Percentiles rank a stretch among this genome's conserved stretches.
These are phyloP conservation scores for Stenopsyche tienmushanensis DNA, from an alignment of 1,140 invertebrate genomes.

Conservation along the genomic window DNA sequence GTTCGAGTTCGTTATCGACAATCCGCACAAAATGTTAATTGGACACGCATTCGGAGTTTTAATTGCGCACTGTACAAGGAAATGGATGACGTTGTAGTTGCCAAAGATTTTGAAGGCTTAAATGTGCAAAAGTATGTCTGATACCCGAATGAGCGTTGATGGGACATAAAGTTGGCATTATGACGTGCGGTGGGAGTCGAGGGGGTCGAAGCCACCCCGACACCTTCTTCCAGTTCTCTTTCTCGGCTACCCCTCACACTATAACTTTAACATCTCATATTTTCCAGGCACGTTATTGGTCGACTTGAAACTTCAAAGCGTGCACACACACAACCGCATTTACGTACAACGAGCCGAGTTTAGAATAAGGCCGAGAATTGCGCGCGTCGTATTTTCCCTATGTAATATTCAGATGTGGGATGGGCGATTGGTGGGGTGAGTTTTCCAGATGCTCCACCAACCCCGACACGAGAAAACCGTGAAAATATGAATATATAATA, in stretches of 20 bases:
- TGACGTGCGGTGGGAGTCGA: background rate
- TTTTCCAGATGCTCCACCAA: background rate
- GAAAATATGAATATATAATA: slow-evolving; percentile 41
- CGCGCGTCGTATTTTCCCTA: slow-evolving; percentile 35
- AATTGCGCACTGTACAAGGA: too few relatives aligned
- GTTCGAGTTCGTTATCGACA: too few relatives aligned
- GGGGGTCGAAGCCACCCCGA: background rate
- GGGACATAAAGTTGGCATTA: too few relatives aligned
- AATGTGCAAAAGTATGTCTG: too few relatives aligned
- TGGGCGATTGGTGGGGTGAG: background rate
- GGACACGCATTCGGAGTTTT: too few relatives aligned
- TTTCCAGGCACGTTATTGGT: slow-evolving; percentile 41
- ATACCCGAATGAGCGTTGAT: too few relatives aligned
- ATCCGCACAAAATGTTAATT: too few relatives aligned
- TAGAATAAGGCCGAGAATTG: too few relatives aligned
- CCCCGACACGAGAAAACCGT: slow-evolving; percentile 11
- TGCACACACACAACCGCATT: slow-evolving; percentile 31
- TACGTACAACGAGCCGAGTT: too few relatives aligned
- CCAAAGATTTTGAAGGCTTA: too few relatives aligned
- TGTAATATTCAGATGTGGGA: slow-evolving; percentile 30
- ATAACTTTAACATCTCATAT: slow-evolving; percentile 33
- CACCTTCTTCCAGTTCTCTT: slow-evolving; percentile 2
- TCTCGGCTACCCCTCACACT: background rate
- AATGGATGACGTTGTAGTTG: too few relatives aligned
- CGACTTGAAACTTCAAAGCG: slow-evolving; percentile 41